Conservation (phyloP, 2,888 invertebrate genomes). For the Brenthis hecate region DNA sequence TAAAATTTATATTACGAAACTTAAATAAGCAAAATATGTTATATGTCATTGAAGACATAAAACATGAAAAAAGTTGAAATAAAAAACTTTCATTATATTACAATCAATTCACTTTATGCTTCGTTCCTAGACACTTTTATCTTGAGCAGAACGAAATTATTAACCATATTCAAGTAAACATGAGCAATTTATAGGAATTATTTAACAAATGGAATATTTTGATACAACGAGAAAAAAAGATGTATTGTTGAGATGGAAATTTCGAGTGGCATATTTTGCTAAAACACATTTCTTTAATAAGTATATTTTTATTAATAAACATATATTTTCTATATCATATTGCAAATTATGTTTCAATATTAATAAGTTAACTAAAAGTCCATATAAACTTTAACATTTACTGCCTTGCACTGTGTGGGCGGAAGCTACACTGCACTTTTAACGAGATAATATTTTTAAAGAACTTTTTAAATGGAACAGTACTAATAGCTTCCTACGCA, state of each 20-base stretch:
- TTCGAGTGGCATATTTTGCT: too few species aligned
- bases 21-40: slow-evolving; percentile 32
- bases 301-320: too few species aligned
- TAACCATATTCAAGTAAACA: neutral
- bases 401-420: slow-evolving; percentile 15
- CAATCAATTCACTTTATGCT: slow-evolving; percentile 13
- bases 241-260: too few species aligned
- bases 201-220: neutral
- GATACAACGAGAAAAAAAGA: neutral
- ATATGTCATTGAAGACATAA: slow-evolving; percentile 28
- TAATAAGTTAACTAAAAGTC: neutral
- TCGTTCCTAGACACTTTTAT: slow-evolving; percentile 4
- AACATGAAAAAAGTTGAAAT: slow-evolving; percentile 18
- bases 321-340: too few species aligned
- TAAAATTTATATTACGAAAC: slow-evolving; percentile 22
- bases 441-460: slow-evolving; percentile 15
- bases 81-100: slow-evolving; percentile 25
- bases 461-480: slow-evolving; percentile 9
- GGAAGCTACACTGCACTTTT: neutral
- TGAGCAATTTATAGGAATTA: neutral
- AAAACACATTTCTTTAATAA: too few species aligned
- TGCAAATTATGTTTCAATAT: too few species aligned
- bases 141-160: neutral
- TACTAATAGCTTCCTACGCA: slow-evolving; percentile 9
- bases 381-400: neutral